Base-by-base conservation (phyloP, 2,797 vertebrate genomes). In the Rhinichthys osculus region DNA sequence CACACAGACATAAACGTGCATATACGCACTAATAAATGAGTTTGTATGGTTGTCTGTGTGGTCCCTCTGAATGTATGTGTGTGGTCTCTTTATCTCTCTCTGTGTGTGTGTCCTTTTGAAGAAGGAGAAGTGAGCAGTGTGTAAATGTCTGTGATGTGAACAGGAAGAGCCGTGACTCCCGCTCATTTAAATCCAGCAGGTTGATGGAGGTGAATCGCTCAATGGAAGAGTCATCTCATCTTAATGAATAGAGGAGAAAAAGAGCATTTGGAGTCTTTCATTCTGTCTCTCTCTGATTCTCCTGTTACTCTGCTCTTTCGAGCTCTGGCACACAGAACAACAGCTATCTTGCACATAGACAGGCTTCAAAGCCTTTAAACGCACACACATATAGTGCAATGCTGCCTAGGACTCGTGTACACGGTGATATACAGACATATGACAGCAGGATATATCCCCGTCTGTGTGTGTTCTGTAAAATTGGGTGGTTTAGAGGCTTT, bases 301-400 rank as follows among this genome's bases (percentile, higher is more conserved):
- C 89, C 50, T 82, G 71, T 69, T 80, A 74, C 76, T 66, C 67
- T 83, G 42, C 82, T 86, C 38, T 80, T 88, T 81, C 47, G 71
- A 87, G 87, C 85, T 87, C 82, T 88, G 87, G 83, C 81, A 78
- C 80, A 85, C 64, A 88, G 50, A 88, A 87, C 85, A 82, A 81
- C 73, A 71, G 85, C 82, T 85, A 88, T 88, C 85, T 87, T 64
- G 83, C 82, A 57, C 87, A 88, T 82, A 86, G 76, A 85, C 88
- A 85, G 79, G 76, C 82, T 83, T 85, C 72, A 74, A 85, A 88
- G 78, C 81, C 52, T 72, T 47, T 54, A 71, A 30, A 64, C 54
- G 52, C 70, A 67, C 69, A 69, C 70, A 82, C 57, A 81, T 17
- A 77, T 27, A 78, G 38, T 82, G 70, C 88, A 77, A 88, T 67